Percentiles rank a stretch among this genome's conserved stretches.
Evolutionary conservation across 2,113 vertebrate species (phyloP).

Genomic region (Stigmatopora nigra): DNA sequence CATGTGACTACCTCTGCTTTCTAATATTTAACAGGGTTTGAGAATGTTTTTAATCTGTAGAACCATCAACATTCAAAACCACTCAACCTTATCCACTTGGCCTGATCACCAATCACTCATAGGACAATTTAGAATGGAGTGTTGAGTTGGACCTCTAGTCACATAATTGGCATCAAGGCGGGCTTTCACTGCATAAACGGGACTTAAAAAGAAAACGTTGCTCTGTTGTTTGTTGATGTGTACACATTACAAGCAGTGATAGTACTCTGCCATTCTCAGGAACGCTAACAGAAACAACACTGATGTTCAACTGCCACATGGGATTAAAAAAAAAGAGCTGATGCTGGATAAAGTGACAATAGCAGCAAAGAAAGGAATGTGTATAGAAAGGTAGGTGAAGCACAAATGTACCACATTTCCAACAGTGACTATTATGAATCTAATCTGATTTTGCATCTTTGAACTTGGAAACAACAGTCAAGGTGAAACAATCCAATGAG

Average conservation of each 20-base stretch:
- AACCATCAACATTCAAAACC: too few species aligned
- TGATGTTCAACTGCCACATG: slow-evolving; percentile 13
- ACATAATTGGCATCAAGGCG: too few species aligned
- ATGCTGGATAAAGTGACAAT: slow-evolving; percentile 11
- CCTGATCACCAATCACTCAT: neutral
- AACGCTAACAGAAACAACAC: neutral
- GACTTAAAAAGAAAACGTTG: neutral
- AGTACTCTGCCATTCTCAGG: neutral
- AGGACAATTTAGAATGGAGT: too few species aligned
- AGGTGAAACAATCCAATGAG: slow-evolving; percentile 14
- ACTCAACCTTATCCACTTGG: neutral
- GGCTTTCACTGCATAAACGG: neutral
- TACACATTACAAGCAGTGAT: slow-evolving; percentile 14
- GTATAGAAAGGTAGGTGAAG: neutral
- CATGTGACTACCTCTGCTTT: too few species aligned
- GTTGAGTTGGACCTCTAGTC: too few species aligned
- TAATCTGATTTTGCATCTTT: neutral
- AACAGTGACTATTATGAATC: neutral
- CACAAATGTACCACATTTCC: neutral
- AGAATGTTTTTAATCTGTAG: too few species aligned
- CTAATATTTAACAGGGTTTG: too few species aligned
- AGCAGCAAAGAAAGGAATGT: neutral
- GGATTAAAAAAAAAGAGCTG: slow-evolving; percentile 32
- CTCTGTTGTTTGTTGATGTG: neutral
- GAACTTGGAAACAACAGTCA: neutral